Conservation (phyloP, 2,797 vertebrate species). For the Phoeniculus purpureus region DNA sequence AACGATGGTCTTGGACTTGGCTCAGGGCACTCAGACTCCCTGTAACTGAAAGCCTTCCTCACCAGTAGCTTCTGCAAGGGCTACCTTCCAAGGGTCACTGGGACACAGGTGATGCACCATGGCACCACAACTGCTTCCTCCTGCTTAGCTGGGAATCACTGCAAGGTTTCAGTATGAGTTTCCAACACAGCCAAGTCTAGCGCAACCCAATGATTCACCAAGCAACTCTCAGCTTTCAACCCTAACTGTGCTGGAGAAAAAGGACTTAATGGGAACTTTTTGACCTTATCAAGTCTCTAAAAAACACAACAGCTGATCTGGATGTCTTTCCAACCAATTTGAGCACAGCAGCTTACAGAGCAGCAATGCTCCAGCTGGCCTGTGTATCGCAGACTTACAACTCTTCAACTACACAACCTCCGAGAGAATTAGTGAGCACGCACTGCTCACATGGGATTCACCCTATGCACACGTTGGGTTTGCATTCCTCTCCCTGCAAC, state of each 20-base stretch:
- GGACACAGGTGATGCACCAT: neutral
- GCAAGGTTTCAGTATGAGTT: neutral
- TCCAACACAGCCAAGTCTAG: neutral
- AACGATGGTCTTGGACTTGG: fast-evolving
- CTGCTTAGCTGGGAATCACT: neutral
- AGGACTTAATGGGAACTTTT: neutral
- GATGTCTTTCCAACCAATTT: neutral
- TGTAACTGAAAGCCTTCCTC: neutral
- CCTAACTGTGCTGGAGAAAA: neutral
- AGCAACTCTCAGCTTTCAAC: neutral
- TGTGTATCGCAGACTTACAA: neutral
- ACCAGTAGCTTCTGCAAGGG: neutral
- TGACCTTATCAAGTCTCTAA: neutral
- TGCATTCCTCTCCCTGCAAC: fast-evolving
- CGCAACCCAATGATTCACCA: neutral
- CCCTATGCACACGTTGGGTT: neutral
- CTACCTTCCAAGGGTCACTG: neutral
- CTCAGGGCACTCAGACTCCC: neutral
- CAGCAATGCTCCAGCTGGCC: neutral
- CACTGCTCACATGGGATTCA: neutral
- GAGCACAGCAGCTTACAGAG: neutral
- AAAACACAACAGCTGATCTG: fast-evolving
- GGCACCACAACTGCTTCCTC: neutral
- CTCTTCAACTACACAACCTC: neutral
- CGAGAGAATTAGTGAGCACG: neutral